A percentile compares a stretch with the other conserved stretches of the same genome.
phyloP scores from a whole-genome alignment of 2,888 invertebrate genomes.

The Choreutis nemorana region DNA sequence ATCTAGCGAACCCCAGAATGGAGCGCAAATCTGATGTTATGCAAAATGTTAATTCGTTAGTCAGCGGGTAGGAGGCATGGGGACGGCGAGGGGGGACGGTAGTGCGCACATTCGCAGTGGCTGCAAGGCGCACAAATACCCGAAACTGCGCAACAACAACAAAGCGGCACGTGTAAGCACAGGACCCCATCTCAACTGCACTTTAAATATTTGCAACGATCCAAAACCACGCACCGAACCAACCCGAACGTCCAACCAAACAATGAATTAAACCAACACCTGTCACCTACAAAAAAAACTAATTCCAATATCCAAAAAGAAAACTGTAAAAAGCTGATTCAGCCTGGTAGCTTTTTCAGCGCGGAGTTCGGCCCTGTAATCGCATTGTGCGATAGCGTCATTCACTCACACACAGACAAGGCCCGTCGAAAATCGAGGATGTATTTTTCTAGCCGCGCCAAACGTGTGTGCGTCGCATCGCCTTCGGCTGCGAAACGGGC shows the following conservation, averaged over 20 bases:
- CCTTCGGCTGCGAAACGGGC: slow-evolving; percentile 28
- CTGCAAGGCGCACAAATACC: slow-evolving; percentile 63
- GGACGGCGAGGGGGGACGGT: slow-evolving; percentile 18
- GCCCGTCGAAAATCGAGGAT: slow-evolving; percentile 55
- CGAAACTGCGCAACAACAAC: slow-evolving; percentile 54
- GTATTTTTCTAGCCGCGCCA: slow-evolving; percentile 50
- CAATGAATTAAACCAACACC: too few species aligned
- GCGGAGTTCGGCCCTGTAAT: slow-evolving; percentile 55
- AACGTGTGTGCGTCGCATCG: slow-evolving; percentile 49
- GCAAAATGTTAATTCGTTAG: slow-evolving; percentile 3
- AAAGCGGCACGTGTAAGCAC: slow-evolving; percentile 59
- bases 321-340: too few species aligned
- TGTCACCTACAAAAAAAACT: too few species aligned
- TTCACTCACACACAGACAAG: slow-evolving; percentile 49
- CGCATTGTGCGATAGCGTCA: slow-evolving; percentile 64
- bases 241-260: too few species aligned
- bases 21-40: too few species aligned
- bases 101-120: slow-evolving; percentile 44
- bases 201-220: too few species aligned
- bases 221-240: too few species aligned
- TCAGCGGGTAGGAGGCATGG: slow-evolving; percentile 10
- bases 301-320: too few species aligned
- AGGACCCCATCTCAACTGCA: slow-evolving; percentile 33
- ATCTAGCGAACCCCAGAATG: too few species aligned
- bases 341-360: slow-evolving; percentile 24